These are phyloP conservation scores for Arrhopalites spinosus DNA, from an alignment of 2,888 invertebrate genomes.

Conservation along the genomic window DNA sequence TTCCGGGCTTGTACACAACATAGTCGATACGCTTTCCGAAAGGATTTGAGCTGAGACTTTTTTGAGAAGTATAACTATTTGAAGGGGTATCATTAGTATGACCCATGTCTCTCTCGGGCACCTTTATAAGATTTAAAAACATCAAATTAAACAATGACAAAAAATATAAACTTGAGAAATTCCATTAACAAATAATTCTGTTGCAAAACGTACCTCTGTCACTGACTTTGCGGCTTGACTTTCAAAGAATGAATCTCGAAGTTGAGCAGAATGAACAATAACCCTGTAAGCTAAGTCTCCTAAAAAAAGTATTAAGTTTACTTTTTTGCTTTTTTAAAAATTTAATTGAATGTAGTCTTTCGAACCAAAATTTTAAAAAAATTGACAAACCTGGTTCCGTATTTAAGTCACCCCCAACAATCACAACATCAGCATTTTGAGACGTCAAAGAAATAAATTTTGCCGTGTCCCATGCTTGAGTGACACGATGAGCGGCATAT, in stretches of 20 bases:
- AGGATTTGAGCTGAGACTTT: slow-evolving; percentile 64
- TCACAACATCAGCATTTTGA: slow-evolving; percentile 75
- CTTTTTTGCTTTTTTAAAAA: too few relatives aligned
- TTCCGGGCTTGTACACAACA: slow-evolving; percentile 70
- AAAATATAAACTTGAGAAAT: not conserved
- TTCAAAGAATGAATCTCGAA: slow-evolving; percentile 54
- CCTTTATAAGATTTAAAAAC: slow-evolving; percentile 8
- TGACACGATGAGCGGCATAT: slow-evolving; percentile 87
- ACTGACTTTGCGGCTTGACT: slow-evolving; percentile 40
- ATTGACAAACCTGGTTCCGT: slow-evolving; percentile 70
- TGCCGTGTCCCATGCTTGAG: slow-evolving; percentile 92
- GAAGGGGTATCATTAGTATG: slow-evolving; percentile 79
- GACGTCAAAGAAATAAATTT: slow-evolving; percentile 90
- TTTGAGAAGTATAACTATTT: slow-evolving; percentile 78
- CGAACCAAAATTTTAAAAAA: too few relatives aligned
- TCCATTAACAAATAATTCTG: not conserved
- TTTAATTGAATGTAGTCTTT: too few relatives aligned
- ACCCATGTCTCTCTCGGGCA: slow-evolving; percentile 58
- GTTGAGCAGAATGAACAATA: slow-evolving; percentile 58
- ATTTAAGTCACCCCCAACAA: slow-evolving; percentile 94
- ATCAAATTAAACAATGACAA: slow-evolving; percentile 2
- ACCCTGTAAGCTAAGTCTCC: slow-evolving; percentile 76
- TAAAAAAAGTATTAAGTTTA: too few relatives aligned
- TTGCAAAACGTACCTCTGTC: slow-evolving; percentile 14
- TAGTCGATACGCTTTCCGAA: slow-evolving; percentile 92